phyloP scores from a whole-genome alignment of 2,113 vertebrate species.

The Oplegnathus fasciatus region DNA sequence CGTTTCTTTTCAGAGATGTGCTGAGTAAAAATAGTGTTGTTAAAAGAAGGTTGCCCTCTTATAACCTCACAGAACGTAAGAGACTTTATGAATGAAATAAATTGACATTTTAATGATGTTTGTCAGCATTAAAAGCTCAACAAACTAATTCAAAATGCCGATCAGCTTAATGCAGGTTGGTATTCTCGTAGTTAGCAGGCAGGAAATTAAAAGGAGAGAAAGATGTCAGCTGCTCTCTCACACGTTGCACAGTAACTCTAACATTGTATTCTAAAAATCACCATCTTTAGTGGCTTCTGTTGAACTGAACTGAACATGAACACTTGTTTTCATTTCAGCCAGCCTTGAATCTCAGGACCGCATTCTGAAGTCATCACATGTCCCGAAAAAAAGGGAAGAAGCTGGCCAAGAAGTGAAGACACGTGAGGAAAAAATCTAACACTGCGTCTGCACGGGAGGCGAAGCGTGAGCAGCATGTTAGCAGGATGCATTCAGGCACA shows the following conservation, averaged over 20 bases:
- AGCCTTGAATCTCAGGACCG: too few species aligned
- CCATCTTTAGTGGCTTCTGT: too few species aligned
- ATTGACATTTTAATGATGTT: not conserved
- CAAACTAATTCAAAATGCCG: not conserved
- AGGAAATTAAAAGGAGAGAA: too few species aligned
- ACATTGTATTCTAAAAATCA: too few species aligned
- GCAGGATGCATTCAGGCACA: not conserved
- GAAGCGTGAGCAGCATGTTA: too few species aligned
- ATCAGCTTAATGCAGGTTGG: not conserved
- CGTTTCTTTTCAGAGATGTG: not conserved
- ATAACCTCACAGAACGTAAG: not conserved
- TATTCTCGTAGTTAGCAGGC: not conserved
- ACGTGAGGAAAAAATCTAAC: too few species aligned
- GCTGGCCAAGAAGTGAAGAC: too few species aligned
- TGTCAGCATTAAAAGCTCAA: not conserved
- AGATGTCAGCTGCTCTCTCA: too few species aligned
- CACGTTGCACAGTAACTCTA: too few species aligned
- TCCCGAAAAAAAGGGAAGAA: not conserved
- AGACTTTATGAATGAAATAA: not conserved
- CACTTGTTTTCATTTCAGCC: not conserved
- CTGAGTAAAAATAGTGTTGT: not conserved
- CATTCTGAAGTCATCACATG: not conserved
- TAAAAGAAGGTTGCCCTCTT: not conserved
- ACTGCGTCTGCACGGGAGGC: too few species aligned
- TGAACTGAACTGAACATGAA: not conserved